A percentile compares a stretch with the other conserved stretches of the same genome.
Conservation (phyloP, 1,140 invertebrate genomes). For the Orius insidiosus region DNA sequence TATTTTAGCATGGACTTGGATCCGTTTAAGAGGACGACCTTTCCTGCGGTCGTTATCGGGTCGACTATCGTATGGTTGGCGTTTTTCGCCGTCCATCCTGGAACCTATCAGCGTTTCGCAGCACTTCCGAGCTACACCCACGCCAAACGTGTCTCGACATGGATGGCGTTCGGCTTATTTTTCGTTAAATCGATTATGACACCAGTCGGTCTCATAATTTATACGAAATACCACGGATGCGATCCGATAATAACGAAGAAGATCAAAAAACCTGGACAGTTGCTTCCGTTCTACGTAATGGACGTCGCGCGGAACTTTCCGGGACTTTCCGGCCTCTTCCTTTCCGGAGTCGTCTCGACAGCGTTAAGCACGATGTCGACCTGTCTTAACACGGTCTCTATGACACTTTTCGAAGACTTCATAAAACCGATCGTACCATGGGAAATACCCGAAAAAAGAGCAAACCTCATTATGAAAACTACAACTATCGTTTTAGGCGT, state of each 20-base stretch:
- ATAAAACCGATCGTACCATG: slow-evolving; percentile 25
- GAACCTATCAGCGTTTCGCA: slow-evolving; percentile 71
- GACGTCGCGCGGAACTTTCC: slow-evolving; percentile 30
- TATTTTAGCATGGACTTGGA: slow-evolving; percentile 42
- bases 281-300: slow-evolving; percentile 36
- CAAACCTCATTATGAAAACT: slow-evolving; percentile 28
- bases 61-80: slow-evolving; percentile 65
- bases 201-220: slow-evolving; percentile 58
- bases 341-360: slow-evolving; percentile 44
- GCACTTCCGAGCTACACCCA: slow-evolving; percentile 45
- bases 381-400: slow-evolving; percentile 34
- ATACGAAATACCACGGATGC: slow-evolving; percentile 56
- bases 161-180: slow-evolving; percentile 23
- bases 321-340: slow-evolving; percentile 41
- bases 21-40: slow-evolving; percentile 55
- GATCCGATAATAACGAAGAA: slow-evolving; percentile 44
- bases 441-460: not conserved
- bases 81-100: slow-evolving; percentile 75
- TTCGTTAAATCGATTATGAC: slow-evolving; percentile 34
- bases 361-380: slow-evolving; percentile 30
- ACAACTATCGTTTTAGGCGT: slow-evolving; percentile 38
- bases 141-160: slow-evolving; percentile 30
- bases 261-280: slow-evolving; percentile 26
- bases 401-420: slow-evolving; percentile 37
- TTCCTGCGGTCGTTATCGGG: slow-evolving; percentile 63